These are phyloP conservation scores for Ianthella basta DNA, from an alignment of 37 sponge, comb jelly and placozoan species.

Conservation along the genomic window DNA sequence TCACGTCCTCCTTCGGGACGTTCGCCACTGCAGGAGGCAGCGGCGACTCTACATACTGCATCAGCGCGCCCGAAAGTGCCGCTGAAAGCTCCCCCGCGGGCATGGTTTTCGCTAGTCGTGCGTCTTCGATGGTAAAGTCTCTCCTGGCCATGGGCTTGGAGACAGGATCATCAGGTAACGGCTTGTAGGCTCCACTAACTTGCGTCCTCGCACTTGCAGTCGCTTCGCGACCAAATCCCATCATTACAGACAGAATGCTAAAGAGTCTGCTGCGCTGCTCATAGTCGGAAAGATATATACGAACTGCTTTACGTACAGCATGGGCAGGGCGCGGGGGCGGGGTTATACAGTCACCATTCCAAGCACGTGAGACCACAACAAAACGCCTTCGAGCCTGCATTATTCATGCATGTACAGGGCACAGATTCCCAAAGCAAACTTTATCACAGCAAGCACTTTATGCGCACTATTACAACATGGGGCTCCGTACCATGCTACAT, in stretches of 20 bases:
- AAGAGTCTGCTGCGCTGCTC: too few relatives aligned
- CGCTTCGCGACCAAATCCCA: conserved; percentile 9
- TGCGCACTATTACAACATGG: too few relatives aligned
- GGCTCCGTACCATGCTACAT: too few relatives aligned
- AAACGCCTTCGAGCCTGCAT: too few relatives aligned
- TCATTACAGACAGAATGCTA: background rate
- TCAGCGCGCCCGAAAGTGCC: background rate
- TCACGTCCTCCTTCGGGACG: conserved; percentile 70
- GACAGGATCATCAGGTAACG: background rate
- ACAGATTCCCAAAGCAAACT: too few relatives aligned
- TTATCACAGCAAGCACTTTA: too few relatives aligned
- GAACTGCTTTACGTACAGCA: too few relatives aligned
- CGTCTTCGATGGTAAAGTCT: background rate
- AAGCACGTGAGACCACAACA: too few relatives aligned
- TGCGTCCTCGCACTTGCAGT: background rate
- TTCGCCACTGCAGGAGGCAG: conserved; percentile 78
- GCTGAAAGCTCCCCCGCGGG: background rate
- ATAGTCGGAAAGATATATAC: too few relatives aligned
- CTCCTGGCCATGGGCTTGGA: background rate
- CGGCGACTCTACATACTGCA: background rate
- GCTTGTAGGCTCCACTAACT: background rate
- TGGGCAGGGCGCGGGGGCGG: too few relatives aligned
- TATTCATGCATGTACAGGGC: too few relatives aligned
- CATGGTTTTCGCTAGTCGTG: conserved; percentile 12
- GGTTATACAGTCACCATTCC: too few relatives aligned